phyloP scores from a whole-genome alignment of 2,888 invertebrate genomes.

The Ornithoptera priamus region DNA sequence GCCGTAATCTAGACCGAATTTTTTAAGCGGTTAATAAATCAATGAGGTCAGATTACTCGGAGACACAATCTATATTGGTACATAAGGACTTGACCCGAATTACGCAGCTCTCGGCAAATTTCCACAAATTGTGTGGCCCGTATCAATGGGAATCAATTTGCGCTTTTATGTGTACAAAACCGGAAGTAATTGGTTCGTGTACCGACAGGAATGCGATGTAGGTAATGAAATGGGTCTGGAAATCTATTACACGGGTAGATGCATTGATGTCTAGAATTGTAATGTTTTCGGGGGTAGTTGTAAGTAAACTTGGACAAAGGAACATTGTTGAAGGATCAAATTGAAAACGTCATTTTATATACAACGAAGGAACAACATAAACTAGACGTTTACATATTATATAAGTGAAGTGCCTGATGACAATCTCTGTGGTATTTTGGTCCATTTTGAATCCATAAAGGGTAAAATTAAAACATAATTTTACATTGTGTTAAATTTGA shows the following conservation, averaged over 20 bases:
- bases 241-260: constrained; percentile 21
- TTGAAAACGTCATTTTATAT: too few relatives aligned
- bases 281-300: constrained; percentile 6
- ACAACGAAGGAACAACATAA: too few relatives aligned
- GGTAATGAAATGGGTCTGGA: too few relatives aligned
- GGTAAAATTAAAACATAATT: too few relatives aligned
- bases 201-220: constrained; percentile 1
- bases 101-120: constrained; percentile 25
- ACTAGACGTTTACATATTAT: too few relatives aligned
- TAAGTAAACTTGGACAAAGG: background rate
- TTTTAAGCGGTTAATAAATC: constrained; percentile 26
- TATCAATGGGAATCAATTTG: constrained; percentile 40
- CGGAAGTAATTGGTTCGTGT: constrained; percentile 21
- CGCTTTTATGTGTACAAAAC: constrained; percentile 23
- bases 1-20: constrained; percentile 3
- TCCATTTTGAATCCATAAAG: too few relatives aligned
- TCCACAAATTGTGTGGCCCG: constrained; percentile 33
- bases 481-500: too few relatives aligned
- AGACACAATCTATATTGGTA: constrained; percentile 28
- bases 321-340: too few relatives aligned
- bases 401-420: too few relatives aligned
- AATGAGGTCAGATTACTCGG: constrained; percentile 25
- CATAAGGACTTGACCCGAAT: constrained; percentile 30
- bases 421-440: too few relatives aligned
- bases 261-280: constrained; percentile 1